Evolutionary conservation across 2,797 vertebrate species (phyloP).

Genomic region (Poeciliopsis paucimaculata): DNA sequence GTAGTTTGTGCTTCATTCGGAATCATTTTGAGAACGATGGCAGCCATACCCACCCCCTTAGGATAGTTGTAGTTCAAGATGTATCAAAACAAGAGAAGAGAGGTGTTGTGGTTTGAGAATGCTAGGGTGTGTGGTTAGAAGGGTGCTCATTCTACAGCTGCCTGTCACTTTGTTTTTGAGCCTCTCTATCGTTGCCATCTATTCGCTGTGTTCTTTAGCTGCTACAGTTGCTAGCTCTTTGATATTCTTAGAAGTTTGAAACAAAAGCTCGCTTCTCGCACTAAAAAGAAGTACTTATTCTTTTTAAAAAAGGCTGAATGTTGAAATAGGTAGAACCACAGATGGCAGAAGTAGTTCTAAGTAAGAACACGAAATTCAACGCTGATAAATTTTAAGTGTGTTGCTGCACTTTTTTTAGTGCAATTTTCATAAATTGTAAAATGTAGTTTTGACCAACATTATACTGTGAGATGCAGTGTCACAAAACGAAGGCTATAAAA

Average conservation of each 20-base stretch:
- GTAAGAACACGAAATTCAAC: not conserved
- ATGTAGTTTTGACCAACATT: too few relatives aligned
- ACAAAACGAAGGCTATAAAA: not conserved
- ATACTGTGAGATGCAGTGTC: not conserved
- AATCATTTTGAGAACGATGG: slow-evolving; percentile 32
- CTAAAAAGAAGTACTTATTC: slow-evolving; percentile 5
- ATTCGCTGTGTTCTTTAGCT: slow-evolving; percentile 35
- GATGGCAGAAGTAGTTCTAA: slow-evolving; percentile 4
- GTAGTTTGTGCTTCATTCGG: slow-evolving; percentile 15
- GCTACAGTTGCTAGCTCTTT: slow-evolving; percentile 6
- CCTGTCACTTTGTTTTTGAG: slow-evolving; percentile 50
- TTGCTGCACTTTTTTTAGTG: not conserved
- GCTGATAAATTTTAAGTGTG: not conserved
- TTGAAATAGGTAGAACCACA: slow-evolving; percentile 15
- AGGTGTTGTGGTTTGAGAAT: slow-evolving; percentile 67
- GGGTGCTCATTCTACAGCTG: slow-evolving; percentile 62
- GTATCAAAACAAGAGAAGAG: slow-evolving; percentile 47
- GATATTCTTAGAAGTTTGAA: not conserved
- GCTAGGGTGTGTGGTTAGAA: slow-evolving; percentile 65
- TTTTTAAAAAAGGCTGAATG: slow-evolving; percentile 6
- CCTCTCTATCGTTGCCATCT: slow-evolving; percentile 50
- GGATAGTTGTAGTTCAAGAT: slow-evolving; percentile 45
- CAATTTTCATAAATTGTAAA: not conserved
- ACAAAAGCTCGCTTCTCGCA: not conserved
- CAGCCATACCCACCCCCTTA: slow-evolving; percentile 12